Base-by-base conservation (phyloP, 64 coral and sea anemone species). In the Pachyseris speciosa region DNA sequence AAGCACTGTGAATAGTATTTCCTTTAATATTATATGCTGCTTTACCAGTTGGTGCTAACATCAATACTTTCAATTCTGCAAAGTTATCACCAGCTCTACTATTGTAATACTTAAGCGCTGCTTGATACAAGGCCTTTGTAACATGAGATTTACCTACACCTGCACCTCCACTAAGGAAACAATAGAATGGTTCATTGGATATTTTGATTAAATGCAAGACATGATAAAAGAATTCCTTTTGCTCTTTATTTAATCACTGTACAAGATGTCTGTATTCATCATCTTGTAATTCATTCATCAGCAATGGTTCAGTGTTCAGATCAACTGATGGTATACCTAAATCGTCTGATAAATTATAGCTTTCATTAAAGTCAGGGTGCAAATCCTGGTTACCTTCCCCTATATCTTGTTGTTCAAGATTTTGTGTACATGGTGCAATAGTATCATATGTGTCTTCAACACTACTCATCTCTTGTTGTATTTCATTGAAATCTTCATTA, bases 11-110 rank as follows among this genome's bases (percentile, higher is more conserved):
- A 71, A 71, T 71, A 40, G 67, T 71, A 71, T 71, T 71, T 38
- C 83, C 83, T 63, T 85, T 85, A 11, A 85, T 85, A 85, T 85
- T 85, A 85, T 85, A 85, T 85, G 83, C 83, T 85, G 83, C 83
- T 85, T 85, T 85, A 85, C 83, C 83, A 65, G 83, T 69, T 47
- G 83, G 83, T 61, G 60, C 83, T 61, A 85, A 68, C 83, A 85
- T 85, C 47, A 85, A 85, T 85, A 67, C 83, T 48, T 85, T 68
- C 51, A 55, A 55, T 55, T 55, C 66, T 69, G 27, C 66, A 37
- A 37, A 33, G 39, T 83, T 45, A 45, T 45, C 4, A 45, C 43
- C 4, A 45, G 43, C 43, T 45, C 43, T 45, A 45, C 43, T 45
- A 30, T 65, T 65, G 61, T 65, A 65, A 65, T 65, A 65, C 61